Conservation (phyloP, 1,140 invertebrate species). For the Bombus confusus region DNA sequence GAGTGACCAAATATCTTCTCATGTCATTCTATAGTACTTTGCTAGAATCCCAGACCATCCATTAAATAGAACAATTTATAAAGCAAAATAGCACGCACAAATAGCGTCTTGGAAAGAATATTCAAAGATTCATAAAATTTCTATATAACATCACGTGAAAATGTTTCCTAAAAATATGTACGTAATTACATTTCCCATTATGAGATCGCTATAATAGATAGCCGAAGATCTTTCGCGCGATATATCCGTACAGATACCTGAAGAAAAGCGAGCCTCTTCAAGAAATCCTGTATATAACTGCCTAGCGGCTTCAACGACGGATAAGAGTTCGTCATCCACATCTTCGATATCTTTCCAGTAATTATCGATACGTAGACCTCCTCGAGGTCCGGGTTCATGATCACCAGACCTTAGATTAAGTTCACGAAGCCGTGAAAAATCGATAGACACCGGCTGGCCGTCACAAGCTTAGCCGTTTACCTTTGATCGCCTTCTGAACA, state of each 20-base stretch:
- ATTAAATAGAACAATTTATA: background rate
- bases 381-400: slow-evolving; percentile 93
- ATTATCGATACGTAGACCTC: slow-evolving; percentile 93
- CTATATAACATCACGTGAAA: no score
- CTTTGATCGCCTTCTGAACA: slow-evolving; percentile 94
- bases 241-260: slow-evolving; percentile 83
- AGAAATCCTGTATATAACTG: slow-evolving; percentile 94
- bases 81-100: no score
- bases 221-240: background rate
- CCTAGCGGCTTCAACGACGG: slow-evolving; percentile 96
- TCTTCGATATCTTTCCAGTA: slow-evolving; percentile 90
- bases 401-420: slow-evolving; percentile 86
- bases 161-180: background rate
- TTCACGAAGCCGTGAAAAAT: slow-evolving; percentile 20
- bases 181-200: background rate
- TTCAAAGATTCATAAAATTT: no score
- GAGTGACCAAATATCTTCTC: background rate
- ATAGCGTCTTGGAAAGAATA: no score
- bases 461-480: slow-evolving; percentile 77
- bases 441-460: background rate
- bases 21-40: background rate
- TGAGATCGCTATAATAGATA: background rate
- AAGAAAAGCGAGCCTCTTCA: slow-evolving; percentile 90
- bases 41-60: background rate
- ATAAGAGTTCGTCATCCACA: slow-evolving; percentile 94